Base-by-base conservation (phyloP, 2,113 vertebrate species). In the Apodemus speciosus region DNA sequence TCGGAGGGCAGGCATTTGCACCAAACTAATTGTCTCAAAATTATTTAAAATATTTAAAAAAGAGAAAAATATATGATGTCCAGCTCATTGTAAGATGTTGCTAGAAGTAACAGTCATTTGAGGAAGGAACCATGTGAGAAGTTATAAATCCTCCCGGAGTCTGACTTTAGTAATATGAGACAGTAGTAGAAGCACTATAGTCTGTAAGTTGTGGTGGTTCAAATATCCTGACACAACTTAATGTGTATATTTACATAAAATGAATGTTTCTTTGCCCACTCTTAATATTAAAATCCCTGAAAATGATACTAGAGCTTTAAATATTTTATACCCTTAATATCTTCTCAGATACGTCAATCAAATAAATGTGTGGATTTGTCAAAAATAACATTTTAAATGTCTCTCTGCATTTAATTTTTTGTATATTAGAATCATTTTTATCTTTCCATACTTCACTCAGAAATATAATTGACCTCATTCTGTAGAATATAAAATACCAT, bases 251-350 rank as follows among this genome's bases (percentile, higher is more conserved):
- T 77, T 75, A 6, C 51, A 62, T 38, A 66, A 93, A 92, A 85
- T 23, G 9, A 9, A 69, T 49, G 3, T 0, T 75, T 56, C 3
- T 21, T 23, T 80, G 35, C 16, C 43, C 6, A 6, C 6, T 4
- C 68, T 72, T 13, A 53, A 75, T 38, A 16, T 79, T 71, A 53
- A 32, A 92, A 76, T 38, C 7, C 11, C 77, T 49, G 27, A 71
- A 76, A 75, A 84, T 85, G 81, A 43, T 9, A 53, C 56, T 56
- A 5, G 16, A 87, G 76, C 14, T 53, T 69, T 43, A 93, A 80
- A 81, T 87, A 73, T 32, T 90, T 92, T 81, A 64, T 51, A 46
- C 81, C 46, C 90, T 72, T 71, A 91, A 60, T 46, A 53, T 35
- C 15, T 79, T 71, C 32, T 76, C 6, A 91, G 27, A 75, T 80